phyloP scores from a whole-genome alignment of 2,113 vertebrate genomes.

The Ranitomeya imitator region DNA sequence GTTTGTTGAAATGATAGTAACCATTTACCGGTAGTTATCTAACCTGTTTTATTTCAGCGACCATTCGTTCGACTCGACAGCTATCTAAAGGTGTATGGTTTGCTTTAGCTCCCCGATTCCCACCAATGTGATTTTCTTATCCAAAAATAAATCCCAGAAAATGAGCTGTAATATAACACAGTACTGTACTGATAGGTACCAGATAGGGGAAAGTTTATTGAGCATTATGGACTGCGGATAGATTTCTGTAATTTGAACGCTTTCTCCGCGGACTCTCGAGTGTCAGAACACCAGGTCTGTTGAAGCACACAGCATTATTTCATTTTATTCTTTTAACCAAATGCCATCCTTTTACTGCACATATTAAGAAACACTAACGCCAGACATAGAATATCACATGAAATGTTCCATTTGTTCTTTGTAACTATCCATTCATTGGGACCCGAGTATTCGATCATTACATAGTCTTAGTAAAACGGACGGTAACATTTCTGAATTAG shows the following conservation, averaged over 20 bases:
- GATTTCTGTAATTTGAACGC: not conserved
- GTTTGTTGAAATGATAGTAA: too few species aligned
- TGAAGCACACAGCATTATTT: not conserved
- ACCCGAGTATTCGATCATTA: too few species aligned
- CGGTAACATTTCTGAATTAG: not conserved
- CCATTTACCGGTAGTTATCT: too few species aligned
- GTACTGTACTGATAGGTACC: not conserved
- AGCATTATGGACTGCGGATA: not conserved
- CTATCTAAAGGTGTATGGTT: too few species aligned
- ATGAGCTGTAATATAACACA: not conserved
- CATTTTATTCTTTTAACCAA: too few species aligned
- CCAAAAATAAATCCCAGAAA: too few species aligned
- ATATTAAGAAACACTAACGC: not conserved
- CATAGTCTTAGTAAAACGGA: not conserved
- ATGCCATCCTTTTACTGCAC: not conserved
- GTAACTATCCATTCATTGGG: not conserved
- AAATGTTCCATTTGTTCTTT: not conserved
- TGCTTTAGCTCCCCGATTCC: too few species aligned
- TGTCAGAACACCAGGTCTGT: not conserved
- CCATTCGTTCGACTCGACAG: too few species aligned
- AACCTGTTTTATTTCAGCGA: too few species aligned
- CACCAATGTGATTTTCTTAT: too few species aligned
- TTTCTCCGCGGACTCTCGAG: not conserved
- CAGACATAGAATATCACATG: not conserved
- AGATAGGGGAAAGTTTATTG: not conserved